Evolutionary conservation across 2,888 invertebrate species (phyloP).

Genomic region (Chirona hameri): DNA sequence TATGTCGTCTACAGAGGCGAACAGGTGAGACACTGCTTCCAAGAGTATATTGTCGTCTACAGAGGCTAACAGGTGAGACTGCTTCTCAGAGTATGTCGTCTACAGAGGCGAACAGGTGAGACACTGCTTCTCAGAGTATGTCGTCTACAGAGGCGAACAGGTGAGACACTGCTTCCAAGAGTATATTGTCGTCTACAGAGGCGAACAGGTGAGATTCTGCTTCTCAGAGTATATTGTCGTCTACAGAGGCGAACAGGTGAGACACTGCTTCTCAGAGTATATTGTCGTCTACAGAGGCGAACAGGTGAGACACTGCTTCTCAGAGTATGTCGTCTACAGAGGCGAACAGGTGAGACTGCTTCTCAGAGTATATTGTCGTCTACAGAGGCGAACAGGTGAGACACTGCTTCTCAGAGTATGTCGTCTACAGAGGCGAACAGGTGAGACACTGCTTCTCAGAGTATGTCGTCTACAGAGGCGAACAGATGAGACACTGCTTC

Average conservation of each 20-base stretch:
- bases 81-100: too few species aligned
- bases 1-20: background rate
- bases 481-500: too few species aligned
- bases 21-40: background rate
- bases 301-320: constrained; percentile 86
- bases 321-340: constrained; percentile 93
- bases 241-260: constrained; percentile 73
- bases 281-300: constrained; percentile 96
- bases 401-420: background rate
- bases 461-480: too few species aligned
- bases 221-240: constrained; percentile 58
- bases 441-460: too few species aligned
- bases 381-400: constrained; percentile 72
- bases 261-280: constrained; percentile 70
- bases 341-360: constrained; percentile 60
- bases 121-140: too few species aligned
- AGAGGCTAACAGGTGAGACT: background rate
- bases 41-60: background rate
- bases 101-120: too few species aligned
- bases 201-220: background rate
- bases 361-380: constrained; percentile 94
- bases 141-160: too few species aligned
- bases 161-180: too few species aligned
- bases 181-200: background rate
- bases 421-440: too few species aligned